phyloP scores from a whole-genome alignment of 1,140 invertebrate genomes.

The Trichogramma pretiosum region DNA sequence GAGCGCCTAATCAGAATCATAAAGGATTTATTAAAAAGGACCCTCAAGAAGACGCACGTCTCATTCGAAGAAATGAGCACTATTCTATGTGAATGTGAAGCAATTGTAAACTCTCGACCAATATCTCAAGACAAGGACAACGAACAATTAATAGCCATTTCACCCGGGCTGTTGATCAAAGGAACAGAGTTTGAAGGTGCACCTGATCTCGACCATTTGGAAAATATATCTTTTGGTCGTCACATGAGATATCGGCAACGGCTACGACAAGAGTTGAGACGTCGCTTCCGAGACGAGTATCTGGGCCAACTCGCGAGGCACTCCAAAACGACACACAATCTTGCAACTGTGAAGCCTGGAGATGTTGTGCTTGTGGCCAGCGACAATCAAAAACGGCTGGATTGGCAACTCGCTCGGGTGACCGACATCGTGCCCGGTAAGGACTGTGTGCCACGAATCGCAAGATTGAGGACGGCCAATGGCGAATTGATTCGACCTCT shows the following conservation, averaged over 20 bases:
- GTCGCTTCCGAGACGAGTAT: conserved; percentile 23
- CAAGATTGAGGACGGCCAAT: conserved; percentile 8
- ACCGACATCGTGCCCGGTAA: neutral
- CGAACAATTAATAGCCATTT: conserved; percentile 13
- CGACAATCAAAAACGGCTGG: conserved; percentile 11
- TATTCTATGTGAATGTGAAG: conserved; percentile 25
- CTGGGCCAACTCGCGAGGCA: conserved; percentile 14
- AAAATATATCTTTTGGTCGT: conserved; percentile 8
- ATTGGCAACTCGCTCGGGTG: conserved; percentile 3
- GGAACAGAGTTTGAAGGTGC: conserved; percentile 14
- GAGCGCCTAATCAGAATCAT: conserved; percentile 30
- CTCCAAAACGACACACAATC: neutral
- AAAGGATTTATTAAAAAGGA: conserved; percentile 25
- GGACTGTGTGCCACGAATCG: neutral
- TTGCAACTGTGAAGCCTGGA: neutral
- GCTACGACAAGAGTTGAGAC: conserved; percentile 20
- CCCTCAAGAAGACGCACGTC: conserved; percentile 25
- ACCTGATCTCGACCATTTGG: conserved; percentile 21
- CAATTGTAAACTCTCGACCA: conserved; percentile 29
- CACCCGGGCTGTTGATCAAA: conserved; percentile 26
- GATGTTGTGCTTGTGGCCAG: conserved; percentile 9
- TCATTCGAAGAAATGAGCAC: conserved; percentile 30
- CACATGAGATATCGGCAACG: conserved; percentile 15
- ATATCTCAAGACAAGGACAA: conserved; percentile 26
- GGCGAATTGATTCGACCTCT: conserved; percentile 5